These are phyloP conservation scores for Karalla daura DNA, from an alignment of 2,797 vertebrate species.

Conservation along the genomic window DNA sequence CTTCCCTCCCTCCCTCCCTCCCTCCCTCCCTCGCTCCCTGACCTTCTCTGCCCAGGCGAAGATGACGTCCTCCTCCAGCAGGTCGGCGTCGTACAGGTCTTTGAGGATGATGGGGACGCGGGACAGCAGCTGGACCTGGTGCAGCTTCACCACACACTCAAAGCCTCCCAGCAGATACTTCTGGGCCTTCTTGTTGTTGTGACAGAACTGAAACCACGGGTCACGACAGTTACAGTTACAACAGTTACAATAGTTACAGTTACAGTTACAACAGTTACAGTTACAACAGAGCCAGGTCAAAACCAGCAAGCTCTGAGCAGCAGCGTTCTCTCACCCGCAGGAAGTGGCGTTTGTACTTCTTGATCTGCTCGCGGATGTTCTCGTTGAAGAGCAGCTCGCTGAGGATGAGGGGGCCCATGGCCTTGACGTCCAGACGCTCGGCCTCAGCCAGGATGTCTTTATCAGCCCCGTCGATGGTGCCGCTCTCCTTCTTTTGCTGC, in stretches of 20 bases:
- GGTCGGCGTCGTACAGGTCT: conserved; percentile 95
- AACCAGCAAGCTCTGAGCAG: background rate
- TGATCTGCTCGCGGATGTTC: conserved; percentile 96
- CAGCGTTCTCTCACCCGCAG: conserved; percentile 85
- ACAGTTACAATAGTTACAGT: background rate
- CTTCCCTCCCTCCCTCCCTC: too few species aligned
- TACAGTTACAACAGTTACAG: background rate
- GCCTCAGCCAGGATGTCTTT: conserved; percentile 97
- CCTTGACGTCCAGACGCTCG: conserved; percentile 95
- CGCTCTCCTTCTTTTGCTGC: conserved; percentile 95
- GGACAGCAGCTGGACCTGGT: conserved; percentile 92
- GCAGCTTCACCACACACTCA: conserved; percentile 95
- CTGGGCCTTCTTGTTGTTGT: conserved; percentile 97
- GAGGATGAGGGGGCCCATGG: conserved; percentile 95
- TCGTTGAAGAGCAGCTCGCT: conserved; percentile 96
- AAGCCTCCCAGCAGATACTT: conserved; percentile 95
- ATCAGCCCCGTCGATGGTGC: conserved; percentile 89
- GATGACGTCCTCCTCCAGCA: conserved; percentile 97
- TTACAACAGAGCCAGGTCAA: background rate
- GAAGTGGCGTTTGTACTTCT: conserved; percentile 96
- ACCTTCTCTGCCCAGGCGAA: conserved; percentile 98
- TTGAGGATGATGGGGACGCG: conserved; percentile 96
- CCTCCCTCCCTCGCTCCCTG: too few species aligned
- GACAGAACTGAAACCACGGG: conserved; percentile 87
- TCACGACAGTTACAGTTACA: background rate